These are phyloP conservation scores for Myrmophylax atrothorax DNA, from an alignment of 2,113 vertebrate species.

Conservation along the genomic window DNA sequence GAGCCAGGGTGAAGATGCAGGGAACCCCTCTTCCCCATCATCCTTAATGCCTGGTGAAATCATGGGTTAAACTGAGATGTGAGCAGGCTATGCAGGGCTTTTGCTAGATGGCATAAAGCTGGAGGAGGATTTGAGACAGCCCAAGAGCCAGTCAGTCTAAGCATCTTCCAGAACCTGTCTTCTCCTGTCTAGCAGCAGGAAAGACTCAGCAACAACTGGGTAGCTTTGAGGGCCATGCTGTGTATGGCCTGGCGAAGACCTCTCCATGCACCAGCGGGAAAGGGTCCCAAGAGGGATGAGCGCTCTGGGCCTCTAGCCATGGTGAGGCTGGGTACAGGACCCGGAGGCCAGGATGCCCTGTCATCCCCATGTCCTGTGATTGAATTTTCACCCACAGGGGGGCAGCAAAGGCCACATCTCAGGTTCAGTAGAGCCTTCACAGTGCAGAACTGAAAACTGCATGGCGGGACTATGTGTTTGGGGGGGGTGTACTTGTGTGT, in stretches of 20 bases:
- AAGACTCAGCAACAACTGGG: neutral
- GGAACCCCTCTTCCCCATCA: neutral
- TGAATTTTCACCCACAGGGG: neutral
- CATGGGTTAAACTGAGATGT: neutral
- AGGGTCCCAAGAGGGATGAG: neutral
- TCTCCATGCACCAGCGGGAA: neutral
- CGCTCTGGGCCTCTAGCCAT: neutral
- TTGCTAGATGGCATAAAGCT: neutral
- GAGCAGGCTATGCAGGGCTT: neutral
- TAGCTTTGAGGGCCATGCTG: neutral
- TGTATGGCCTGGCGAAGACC: fast-evolving
- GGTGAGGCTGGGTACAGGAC: neutral
- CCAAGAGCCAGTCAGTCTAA: neutral
- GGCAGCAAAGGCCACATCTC: slow-evolving; percentile 42
- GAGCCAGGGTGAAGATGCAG: fast-evolving
- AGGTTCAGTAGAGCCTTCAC: neutral
- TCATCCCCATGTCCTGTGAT: neutral
- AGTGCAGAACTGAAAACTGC: neutral
- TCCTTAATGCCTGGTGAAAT: neutral
- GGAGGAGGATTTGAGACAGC: neutral
- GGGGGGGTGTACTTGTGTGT: neutral
- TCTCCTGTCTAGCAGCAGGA: neutral
- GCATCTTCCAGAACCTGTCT: neutral
- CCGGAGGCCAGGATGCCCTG: neutral
- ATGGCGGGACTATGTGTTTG: neutral